Conservation (phyloP, 2,888 invertebrate species). For the Microctonus hyperodae region DNA sequence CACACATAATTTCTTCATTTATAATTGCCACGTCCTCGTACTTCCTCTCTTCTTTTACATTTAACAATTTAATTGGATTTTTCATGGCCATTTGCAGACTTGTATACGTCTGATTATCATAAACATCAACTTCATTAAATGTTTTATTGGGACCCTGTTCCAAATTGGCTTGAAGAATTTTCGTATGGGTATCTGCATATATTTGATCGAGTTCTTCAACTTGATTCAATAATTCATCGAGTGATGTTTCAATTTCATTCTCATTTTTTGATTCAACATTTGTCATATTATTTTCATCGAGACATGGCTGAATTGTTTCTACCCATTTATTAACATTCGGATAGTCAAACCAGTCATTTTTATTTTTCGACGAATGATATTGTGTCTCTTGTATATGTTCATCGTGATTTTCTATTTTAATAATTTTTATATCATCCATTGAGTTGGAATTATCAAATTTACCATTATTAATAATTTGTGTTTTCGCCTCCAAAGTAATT, state of each 20-base stretch:
- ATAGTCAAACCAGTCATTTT: slow-evolving; percentile 54
- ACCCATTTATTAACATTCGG: slow-evolving; percentile 57
- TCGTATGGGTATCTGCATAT: slow-evolving; percentile 76
- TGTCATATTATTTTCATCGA: slow-evolving; percentile 35
- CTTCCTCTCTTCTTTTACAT: slow-evolving; percentile 62
- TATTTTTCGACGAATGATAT: slow-evolving; percentile 35
- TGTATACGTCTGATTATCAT: slow-evolving; percentile 82
- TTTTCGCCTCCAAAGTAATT: slow-evolving; percentile 1
- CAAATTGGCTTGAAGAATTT: slow-evolving; percentile 60
- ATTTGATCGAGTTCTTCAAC: slow-evolving; percentile 84
- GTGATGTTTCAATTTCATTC: slow-evolving; percentile 63
- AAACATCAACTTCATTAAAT: slow-evolving; percentile 70
- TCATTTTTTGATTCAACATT: slow-evolving; percentile 43
- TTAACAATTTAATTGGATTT: slow-evolving; percentile 74
- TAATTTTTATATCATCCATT: not conserved
- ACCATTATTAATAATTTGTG: not conserved
- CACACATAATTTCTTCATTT: slow-evolving; percentile 60
- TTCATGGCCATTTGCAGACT: slow-evolving; percentile 86
- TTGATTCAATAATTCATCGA: slow-evolving; percentile 77
- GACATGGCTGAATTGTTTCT: slow-evolving; percentile 43
- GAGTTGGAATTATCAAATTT: not conserved
- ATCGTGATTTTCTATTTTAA: slow-evolving; percentile 19
- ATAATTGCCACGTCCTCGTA: slow-evolving; percentile 70
- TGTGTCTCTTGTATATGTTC: slow-evolving; percentile 25
- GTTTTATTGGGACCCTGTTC: slow-evolving; percentile 43